Evolutionary conservation across 2,888 invertebrate genomes (phyloP).

Genomic region (Hypena proboscidalis): DNA sequence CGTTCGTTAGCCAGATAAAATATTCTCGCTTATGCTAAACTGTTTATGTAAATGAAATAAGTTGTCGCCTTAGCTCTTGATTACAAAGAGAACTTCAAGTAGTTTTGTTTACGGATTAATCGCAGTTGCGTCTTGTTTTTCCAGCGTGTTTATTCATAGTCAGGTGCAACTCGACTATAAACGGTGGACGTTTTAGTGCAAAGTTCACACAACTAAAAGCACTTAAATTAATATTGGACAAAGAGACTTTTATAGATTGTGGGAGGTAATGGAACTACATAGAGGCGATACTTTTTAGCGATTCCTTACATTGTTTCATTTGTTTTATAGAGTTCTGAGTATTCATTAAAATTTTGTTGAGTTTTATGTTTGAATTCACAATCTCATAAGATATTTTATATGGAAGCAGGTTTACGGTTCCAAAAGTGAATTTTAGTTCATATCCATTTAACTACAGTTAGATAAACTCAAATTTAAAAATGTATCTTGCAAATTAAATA

Average conservation of each 20-base stretch:
- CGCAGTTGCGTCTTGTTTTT: conserved; percentile 63
- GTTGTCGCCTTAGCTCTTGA: conserved; percentile 74
- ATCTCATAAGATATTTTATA: too few relatives aligned
- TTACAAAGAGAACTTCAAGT: conserved; percentile 73
- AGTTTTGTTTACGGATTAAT: conserved; percentile 74
- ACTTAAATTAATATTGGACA: conserved; percentile 24
- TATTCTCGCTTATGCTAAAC: conserved; percentile 67
- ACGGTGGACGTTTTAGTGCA: conserved; percentile 46
- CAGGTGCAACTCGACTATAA: conserved; percentile 52
- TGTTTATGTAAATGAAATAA: conserved; percentile 78
- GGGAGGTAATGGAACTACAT: neutral
- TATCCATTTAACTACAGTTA: too few relatives aligned
- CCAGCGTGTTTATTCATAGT: conserved; percentile 51
- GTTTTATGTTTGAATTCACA: too few relatives aligned
- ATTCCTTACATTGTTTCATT: too few relatives aligned
- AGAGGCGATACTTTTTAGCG: too few relatives aligned
- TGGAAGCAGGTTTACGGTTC: too few relatives aligned
- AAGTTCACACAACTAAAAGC: conserved; percentile 33
- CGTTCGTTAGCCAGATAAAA: conserved; percentile 57
- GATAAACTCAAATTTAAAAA: too few relatives aligned
- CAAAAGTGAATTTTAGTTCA: too few relatives aligned
- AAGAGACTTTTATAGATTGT: conserved; percentile 10
- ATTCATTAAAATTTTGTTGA: too few relatives aligned
- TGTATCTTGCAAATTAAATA: too few relatives aligned
- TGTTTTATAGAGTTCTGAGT: too few relatives aligned